phyloP scores from a whole-genome alignment of 2,797 vertebrate species.

The Alfaro cultratus region DNA sequence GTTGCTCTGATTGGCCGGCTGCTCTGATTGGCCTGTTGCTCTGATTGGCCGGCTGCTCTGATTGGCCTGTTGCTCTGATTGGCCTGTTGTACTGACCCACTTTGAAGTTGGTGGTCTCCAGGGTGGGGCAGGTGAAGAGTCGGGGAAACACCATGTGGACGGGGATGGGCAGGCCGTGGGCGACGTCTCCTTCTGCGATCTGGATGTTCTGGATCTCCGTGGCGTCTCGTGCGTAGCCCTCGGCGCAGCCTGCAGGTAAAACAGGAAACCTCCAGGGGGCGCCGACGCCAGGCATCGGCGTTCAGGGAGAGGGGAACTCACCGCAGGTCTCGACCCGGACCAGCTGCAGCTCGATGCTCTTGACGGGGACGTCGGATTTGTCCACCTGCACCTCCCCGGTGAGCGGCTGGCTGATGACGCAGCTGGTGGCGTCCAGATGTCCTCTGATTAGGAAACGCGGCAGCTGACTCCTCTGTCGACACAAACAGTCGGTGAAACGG shows the following conservation, averaged over 20 bases:
- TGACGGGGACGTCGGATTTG: slow-evolving; percentile 88
- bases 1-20: too few relatives aligned
- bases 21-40: neutral
- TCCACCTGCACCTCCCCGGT: slow-evolving; percentile 93
- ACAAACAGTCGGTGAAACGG: neutral
- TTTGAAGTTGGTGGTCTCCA: slow-evolving; percentile 99
- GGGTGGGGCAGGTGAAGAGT: slow-evolving; percentile 94
- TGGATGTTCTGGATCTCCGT: slow-evolving; percentile 99
- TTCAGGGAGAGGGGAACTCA: slow-evolving; percentile 59
- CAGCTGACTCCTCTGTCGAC: slow-evolving; percentile 82
- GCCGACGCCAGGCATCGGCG: fast-evolving
- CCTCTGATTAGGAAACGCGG: slow-evolving; percentile 93
- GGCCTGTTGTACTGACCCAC: slow-evolving; percentile 84
- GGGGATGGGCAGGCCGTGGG: slow-evolving; percentile 88
- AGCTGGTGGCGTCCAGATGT: slow-evolving; percentile 90
- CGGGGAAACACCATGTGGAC: slow-evolving; percentile 97
- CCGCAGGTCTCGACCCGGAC: slow-evolving; percentile 97
- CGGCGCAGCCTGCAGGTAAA: slow-evolving; percentile 87
- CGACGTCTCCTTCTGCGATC: slow-evolving; percentile 94
- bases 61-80: too few relatives aligned
- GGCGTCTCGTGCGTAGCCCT: slow-evolving; percentile 95
- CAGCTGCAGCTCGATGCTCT: slow-evolving; percentile 95
- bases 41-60: too few relatives aligned
- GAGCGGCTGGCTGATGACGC: slow-evolving; percentile 89
- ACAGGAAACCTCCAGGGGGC: neutral